phyloP scores from a whole-genome alignment of 2,888 invertebrate genomes.

The Scaptomyza cyrtandrae region DNA sequence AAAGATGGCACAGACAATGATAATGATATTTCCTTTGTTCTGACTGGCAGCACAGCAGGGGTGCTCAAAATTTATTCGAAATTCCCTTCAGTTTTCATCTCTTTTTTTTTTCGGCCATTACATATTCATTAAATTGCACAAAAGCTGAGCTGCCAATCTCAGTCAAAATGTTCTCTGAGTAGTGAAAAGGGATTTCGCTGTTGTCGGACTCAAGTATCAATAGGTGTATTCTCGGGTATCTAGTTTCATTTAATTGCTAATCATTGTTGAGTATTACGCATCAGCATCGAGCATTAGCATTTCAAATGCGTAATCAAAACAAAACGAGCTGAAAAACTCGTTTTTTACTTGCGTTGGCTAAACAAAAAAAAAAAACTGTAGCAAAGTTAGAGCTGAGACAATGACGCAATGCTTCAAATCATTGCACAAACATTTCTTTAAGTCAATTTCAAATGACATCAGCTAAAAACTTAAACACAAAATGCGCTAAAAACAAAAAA shows the following conservation, averaged over 20 bases:
- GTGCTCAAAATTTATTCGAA: slow-evolving; percentile 62
- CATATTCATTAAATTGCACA: slow-evolving; percentile 76
- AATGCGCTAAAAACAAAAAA: too few relatives aligned
- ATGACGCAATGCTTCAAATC: slow-evolving; percentile 51
- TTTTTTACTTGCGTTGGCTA: slow-evolving; percentile 14
- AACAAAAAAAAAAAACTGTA: slow-evolving; percentile 6
- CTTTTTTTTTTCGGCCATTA: slow-evolving; percentile 37
- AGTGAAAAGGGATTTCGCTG: neutral
- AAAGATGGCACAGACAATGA: slow-evolving; percentile 54
- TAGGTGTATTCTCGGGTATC: slow-evolving; percentile 18
- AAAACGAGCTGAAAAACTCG: slow-evolving; percentile 62
- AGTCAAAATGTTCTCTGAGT: slow-evolving; percentile 16
- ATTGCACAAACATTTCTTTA: slow-evolving; percentile 45
- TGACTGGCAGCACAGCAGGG: slow-evolving; percentile 26
- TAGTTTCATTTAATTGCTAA: slow-evolving; percentile 67
- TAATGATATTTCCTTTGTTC: slow-evolving; percentile 63
- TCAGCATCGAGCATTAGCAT: slow-evolving; percentile 10
- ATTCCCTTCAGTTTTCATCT: slow-evolving; percentile 13
- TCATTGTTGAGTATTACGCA: slow-evolving; percentile 29
- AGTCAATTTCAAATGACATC: slow-evolving; percentile 51
- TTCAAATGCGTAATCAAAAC: too few relatives aligned
- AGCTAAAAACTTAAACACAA: slow-evolving; percentile 3
- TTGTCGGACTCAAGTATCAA: slow-evolving; percentile 25
- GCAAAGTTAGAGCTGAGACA: slow-evolving; percentile 9
- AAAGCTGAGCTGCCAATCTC: slow-evolving; percentile 35